Percentiles rank a stretch among this genome's conserved stretches.
phyloP scores from a whole-genome alignment of 1,140 invertebrate genomes.

The Nasonia vitripennis region DNA sequence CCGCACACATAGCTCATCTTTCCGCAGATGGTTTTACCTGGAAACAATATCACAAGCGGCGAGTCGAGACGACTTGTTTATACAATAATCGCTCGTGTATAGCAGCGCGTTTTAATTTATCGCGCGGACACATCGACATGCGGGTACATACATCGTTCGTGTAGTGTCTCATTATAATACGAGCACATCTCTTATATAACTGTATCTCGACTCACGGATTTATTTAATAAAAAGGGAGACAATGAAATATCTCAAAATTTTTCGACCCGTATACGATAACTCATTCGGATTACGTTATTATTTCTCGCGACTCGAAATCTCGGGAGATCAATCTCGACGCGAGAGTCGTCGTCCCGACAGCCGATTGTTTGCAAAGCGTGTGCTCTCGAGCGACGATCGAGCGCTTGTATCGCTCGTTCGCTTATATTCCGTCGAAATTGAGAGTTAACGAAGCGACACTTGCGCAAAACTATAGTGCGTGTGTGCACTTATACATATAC shows the following conservation, averaged over 20 bases:
- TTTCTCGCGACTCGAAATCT: background rate
- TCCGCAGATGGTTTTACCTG: no score
- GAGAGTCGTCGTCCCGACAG: background rate
- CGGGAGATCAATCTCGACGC: background rate
- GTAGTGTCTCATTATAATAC: no score
- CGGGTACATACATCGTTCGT: background rate
- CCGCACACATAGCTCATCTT: no score
- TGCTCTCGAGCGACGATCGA: background rate
- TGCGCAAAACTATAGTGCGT: background rate
- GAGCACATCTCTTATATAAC: background rate
- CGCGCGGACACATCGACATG: background rate
- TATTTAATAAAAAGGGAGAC: background rate
- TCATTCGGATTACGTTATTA: constrained; percentile 15
- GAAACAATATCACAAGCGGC: no score
- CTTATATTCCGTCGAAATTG: background rate
- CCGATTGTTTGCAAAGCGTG: constrained; percentile 28
- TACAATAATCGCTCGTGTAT: no score
- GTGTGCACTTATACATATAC: background rate
- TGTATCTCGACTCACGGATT: background rate
- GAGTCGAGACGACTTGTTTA: no score
- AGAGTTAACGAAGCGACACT: constrained; percentile 11
- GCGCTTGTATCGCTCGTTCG: background rate
- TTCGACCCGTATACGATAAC: background rate
- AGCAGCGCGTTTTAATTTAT: background rate
- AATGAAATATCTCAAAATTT: constrained; percentile 17